Base-by-base conservation (phyloP, 2,113 vertebrate genomes). In the Entomyzon cyanotis region DNA sequence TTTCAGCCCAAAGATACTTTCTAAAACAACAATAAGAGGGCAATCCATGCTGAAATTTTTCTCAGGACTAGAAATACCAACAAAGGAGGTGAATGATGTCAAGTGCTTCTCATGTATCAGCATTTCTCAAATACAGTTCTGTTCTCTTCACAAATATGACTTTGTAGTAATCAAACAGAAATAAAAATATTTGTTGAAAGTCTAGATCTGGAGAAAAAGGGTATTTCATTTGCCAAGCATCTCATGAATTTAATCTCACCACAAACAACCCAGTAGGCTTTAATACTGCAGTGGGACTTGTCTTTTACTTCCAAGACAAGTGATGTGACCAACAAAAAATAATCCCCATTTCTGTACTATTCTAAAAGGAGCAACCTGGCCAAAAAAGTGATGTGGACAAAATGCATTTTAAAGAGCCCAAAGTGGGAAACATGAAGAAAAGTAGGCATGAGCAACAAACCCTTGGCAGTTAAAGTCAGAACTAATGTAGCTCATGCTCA, bases 401-500 rank as follows among this genome's bases (percentile, higher is more conserved):
- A 41, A 59, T 47, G 7, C 6, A 1, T 8, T n/a, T 62, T 0
- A 5, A 83, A 63, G 27, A 64, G 3, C 31, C 24, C 12, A 2
- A 77, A 31, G 11, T 0, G 4, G 14, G 63, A 67, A 76, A 75
- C 28, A 62, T 9, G 18, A 56, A 53, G 37, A 12, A 16, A 87
- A 41, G 4, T 0, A 49, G 15, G 12, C 12, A 3, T 2, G 8
- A 4, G 19, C n/a, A 88, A 27, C 8, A 49, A 90, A 69, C 4
- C 27, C 37, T 1, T 0, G 0, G 7, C 17, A 67, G 14, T 9
- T 80, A 3, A 52, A 68, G 18, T 21, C 59, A 64, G 28, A 84
- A 65, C 11, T 11, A 17, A 47, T 0, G 2, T 5, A 58, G 3
- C 33, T 67, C 25, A 27, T 0, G 4, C 16, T 69, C 27, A 50